Percentiles rank a stretch among this genome's conserved stretches.
phyloP scores from a whole-genome alignment of 2,113 vertebrate genomes.

The Origma solitaria region DNA sequence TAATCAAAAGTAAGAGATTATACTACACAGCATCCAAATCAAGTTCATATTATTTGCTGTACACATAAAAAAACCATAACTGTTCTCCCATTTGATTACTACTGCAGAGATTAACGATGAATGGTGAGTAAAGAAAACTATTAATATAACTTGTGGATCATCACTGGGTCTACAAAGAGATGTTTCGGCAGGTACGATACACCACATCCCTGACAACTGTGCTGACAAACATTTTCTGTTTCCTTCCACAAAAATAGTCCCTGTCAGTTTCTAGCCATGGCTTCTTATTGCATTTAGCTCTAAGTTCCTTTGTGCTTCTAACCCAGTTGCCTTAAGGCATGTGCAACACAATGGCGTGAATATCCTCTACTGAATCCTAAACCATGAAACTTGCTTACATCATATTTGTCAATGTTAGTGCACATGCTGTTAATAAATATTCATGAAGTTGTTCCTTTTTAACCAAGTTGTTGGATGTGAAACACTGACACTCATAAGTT shows the following conservation, averaged over 20 bases:
- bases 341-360: not conserved
- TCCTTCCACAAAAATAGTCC: not conserved
- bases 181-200: not conserved
- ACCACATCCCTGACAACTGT: not conserved
- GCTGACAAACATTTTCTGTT: not conserved
- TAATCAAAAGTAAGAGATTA: not conserved
- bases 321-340: not conserved
- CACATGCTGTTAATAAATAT: not conserved
- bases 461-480: not conserved
- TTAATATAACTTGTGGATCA: not conserved
- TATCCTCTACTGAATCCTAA: not conserved
- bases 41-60: not conserved
- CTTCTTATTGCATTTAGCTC: not conserved
- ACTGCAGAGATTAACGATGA: not conserved
- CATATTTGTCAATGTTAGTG: not conserved
- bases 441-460: not conserved
- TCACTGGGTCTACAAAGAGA: not conserved
- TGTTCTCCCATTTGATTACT: not conserved
- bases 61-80: not conserved
- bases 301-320: not conserved
- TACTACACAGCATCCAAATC: not conserved
- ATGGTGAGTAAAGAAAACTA: not conserved
- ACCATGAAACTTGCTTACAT: not conserved
- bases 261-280: not conserved
- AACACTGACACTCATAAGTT: not conserved